A percentile compares a stretch with the other conserved stretches of the same genome.
Evolutionary conservation across 2,113 vertebrate genomes (phyloP).

Genomic region (Zosterops lateralis): DNA sequence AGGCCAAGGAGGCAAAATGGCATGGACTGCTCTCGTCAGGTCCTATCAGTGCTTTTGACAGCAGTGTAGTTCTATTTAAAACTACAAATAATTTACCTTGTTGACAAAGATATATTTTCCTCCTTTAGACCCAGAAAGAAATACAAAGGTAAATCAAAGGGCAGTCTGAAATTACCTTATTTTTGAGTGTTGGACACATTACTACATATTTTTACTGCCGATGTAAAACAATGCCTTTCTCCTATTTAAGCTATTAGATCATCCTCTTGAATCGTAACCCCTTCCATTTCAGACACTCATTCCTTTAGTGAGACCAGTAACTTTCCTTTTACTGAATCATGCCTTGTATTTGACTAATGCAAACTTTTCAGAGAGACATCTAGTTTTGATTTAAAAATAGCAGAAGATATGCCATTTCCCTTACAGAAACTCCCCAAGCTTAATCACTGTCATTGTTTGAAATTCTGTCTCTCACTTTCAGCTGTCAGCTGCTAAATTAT

Average conservation of each 20-base stretch:
- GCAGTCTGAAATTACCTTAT: not conserved
- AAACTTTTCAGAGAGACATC: not conserved
- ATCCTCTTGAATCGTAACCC: not conserved
- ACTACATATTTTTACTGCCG: not conserved
- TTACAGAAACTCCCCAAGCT: not conserved
- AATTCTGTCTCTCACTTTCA: not conserved
- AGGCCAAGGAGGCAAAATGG: not conserved
- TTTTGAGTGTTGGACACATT: not conserved
- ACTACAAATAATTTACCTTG: not conserved
- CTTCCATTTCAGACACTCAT: not conserved
- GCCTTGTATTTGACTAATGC: not conserved
- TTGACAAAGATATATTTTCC: not conserved
- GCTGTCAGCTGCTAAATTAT: not conserved
- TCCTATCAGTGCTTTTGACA: not conserved
- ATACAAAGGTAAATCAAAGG: not conserved
- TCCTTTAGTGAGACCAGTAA: not conserved
- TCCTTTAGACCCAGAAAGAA: not conserved
- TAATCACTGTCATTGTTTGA: not conserved
- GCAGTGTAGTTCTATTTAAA: not conserved
- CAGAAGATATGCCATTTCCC: not conserved
- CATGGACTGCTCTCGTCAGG: not conserved
- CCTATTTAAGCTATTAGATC: not conserved
- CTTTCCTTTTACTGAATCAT: not conserved
- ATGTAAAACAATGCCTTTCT: not conserved
- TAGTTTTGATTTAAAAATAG: slow-evolving; percentile 19